Percentiles rank a stretch among this genome's conserved stretches.
Conservation (phyloP, 2,113 vertebrate species). For the Ochotona princeps region DNA sequence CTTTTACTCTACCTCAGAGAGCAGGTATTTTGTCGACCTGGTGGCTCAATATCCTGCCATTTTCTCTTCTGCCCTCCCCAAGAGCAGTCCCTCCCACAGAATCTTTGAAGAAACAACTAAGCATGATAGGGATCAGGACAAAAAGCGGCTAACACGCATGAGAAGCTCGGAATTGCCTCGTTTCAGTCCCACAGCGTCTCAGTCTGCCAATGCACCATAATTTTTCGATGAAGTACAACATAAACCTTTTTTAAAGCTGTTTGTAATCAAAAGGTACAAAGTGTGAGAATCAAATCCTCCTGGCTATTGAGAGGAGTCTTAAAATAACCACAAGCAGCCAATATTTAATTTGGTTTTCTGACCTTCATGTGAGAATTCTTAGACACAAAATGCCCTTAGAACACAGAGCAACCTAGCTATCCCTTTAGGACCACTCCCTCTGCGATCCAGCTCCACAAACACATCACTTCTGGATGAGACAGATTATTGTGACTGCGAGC, state of each 20-base stretch:
- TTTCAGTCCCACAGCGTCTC: constrained; percentile 8
- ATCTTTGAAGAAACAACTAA: constrained; percentile 29
- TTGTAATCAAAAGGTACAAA: constrained; percentile 74
- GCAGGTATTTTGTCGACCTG: background rate
- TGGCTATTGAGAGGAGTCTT: constrained; percentile 59
- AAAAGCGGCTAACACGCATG: constrained; percentile 57
- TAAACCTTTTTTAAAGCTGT: constrained; percentile 65
- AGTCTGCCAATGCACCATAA: background rate
- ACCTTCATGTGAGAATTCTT: constrained; percentile 56
- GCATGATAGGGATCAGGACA: constrained; percentile 46
- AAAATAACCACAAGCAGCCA: constrained; percentile 71
- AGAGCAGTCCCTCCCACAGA: constrained; percentile 33
- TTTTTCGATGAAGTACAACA: constrained; percentile 61
- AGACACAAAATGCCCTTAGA: constrained; percentile 44
- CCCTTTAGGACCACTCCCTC: background rate
- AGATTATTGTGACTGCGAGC: constrained; percentile 54
- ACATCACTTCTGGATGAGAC: background rate
- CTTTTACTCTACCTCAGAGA: constrained; percentile 11
- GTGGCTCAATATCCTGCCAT: background rate
- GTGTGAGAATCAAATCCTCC: constrained; percentile 65
- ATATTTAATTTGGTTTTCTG: constrained; percentile 68
- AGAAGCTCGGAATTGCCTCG: constrained; percentile 56
- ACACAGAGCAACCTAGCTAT: background rate
- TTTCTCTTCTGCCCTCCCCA: background rate
- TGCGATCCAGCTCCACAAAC: constrained; percentile 8